Base-by-base conservation (phyloP, 1,140 invertebrate species). In the Drosophila albomicans region DNA sequence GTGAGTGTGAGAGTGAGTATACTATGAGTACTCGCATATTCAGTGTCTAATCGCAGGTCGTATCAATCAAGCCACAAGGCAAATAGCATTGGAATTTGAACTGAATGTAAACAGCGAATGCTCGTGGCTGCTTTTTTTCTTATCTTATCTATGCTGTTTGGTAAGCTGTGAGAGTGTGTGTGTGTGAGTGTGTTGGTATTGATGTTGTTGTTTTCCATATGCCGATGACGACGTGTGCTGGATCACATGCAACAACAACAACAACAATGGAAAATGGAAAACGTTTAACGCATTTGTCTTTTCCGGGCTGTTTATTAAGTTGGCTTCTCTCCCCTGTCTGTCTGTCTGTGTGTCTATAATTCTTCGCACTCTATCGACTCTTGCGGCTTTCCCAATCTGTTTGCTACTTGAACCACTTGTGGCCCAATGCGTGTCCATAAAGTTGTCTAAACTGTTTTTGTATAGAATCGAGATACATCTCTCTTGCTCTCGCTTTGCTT, bases 1-100 rank as follows among this genome's bases (percentile, higher is more conserved):
- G 20, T 20, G 35, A 38, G 8, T 10, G 35, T 38, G 30, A 32
- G 30, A 32, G 30, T 32, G 30, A 6, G 30, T 6, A 7, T 38
- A 10, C 35, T 38, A 10, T 38, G 35, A 10, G 6, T 38, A 38
- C 35, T 38, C n/a, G 5, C n/a, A 32, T 59, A 68, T 59, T 45
- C 54, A 68, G 28, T 41, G 11, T n/a, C 45, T 61, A 72, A 67
- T 67, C 69, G 45, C 13, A 35, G 15, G 32, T 49, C 49, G 56
- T 70, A 75, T 75, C 76, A 62, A 79, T 79, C 77, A 79, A 66
- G 59, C 67, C 62, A 71, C 28, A 75, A 71, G 62, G 56, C 76
- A 79, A 79, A 79, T 57, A 79, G 10, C 45, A 78, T 58, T 75
- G 48, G 35, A 56, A 65, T 43, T 58, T 67, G 58, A 62, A 63